Conservation (phyloP, 2,113 vertebrate species). For the Suncus etruscus region DNA sequence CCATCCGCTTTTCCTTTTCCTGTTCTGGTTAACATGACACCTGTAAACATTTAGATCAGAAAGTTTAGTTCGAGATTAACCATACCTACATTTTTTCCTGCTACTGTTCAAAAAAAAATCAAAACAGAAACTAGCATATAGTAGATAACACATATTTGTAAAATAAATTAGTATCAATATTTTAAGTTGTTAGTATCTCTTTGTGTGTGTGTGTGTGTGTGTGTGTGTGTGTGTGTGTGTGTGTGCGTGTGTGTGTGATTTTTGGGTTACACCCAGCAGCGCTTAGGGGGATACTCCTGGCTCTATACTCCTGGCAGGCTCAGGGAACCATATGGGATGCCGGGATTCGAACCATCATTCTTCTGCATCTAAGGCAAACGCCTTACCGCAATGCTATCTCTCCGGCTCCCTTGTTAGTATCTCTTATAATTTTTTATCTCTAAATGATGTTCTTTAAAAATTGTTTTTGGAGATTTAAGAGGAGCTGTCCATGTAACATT, state of each 20-base stretch:
- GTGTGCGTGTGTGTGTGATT: too few relatives aligned
- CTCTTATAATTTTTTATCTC: not conserved
- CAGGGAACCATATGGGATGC: too few relatives aligned
- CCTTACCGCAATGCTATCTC: too few relatives aligned
- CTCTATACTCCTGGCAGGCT: too few relatives aligned
- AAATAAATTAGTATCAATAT: not conserved
- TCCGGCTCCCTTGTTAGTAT: not conserved
- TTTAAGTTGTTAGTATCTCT: not conserved
- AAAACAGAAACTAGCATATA: not conserved
- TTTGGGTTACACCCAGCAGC: too few relatives aligned
- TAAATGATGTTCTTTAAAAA: not conserved
- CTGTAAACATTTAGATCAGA: fast-evolving
- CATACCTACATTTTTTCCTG: not conserved
- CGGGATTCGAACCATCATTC: too few relatives aligned
- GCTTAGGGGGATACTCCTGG: too few relatives aligned
- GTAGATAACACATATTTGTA: not conserved
- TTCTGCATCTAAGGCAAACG: too few relatives aligned
- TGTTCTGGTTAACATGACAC: not conserved
- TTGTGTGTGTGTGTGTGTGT: too few relatives aligned
- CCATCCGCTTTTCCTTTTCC: not conserved
- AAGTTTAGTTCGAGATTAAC: not conserved
- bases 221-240: too few relatives aligned
- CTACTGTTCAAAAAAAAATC: not conserved
- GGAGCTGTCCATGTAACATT: not conserved
- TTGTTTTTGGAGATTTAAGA: not conserved